Base-by-base conservation (phyloP, 2,113 vertebrate genomes). In the Forbesichthys papilliferus region DNA sequence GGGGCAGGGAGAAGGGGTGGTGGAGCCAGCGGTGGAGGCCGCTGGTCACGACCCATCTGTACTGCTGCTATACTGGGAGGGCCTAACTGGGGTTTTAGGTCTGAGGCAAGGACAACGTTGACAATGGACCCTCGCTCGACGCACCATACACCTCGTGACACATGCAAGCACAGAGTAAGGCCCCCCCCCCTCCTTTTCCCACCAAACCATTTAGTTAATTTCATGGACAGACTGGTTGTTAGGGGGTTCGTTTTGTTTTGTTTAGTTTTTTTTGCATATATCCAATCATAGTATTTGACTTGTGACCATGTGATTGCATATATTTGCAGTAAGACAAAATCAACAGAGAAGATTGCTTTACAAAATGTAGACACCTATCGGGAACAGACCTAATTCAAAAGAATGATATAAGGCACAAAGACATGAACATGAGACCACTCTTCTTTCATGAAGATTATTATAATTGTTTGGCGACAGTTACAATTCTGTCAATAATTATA, bases 391-490 rank as follows among this genome's bases (percentile, higher is more conserved):
- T 46, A 59, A 58, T 61, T 71, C 27, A 61, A 10, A 3, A 36
- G 49, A 71, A 60, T 48, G 33, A 60, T 33, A 60, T 27, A 52
- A 12, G 4, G 3, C 52, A 66, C 49, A 55, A 20, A 66, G 34
- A 56, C 27, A 48, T 59, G 57, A 79, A 57, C 53, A 61, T 56
- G 70, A 77, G 8, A 47, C 75, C 66, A 68, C 14, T 73, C 64
- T 72, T 68, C 76, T 85, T 89, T 87, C 86, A 84, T 85, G 84
- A 74, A 6, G 34, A 70, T 77, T 6, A 64, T 64, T 66, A 36
- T 71, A 57, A 48, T 73, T 5, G 52, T 79, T 66, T 54, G 69
- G 57, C 7, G 36, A 42, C 71, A 60, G 46, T 66, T 34, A 55
- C 14, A 66, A 53, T 48, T 27, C 73, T 34, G 33, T 36, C 61